These are phyloP conservation scores for Lasiurus borealis DNA, from an alignment of 2,113 vertebrate species.

Conservation along the genomic window DNA sequence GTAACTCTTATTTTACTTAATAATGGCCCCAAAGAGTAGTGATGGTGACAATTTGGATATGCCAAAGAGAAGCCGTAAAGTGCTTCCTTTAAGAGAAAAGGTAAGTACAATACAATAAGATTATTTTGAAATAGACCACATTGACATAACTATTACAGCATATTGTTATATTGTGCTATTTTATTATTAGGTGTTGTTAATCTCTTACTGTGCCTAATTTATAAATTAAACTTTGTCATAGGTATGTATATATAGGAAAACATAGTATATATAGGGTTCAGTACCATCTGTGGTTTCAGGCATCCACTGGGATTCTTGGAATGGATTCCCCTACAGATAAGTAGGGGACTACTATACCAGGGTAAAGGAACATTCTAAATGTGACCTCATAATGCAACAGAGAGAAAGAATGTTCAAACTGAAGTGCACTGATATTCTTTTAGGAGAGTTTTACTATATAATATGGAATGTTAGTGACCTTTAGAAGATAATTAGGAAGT, in stretches of 20 bases:
- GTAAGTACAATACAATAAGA: neutral
- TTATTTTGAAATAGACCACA: neutral
- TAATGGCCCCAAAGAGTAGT: neutral
- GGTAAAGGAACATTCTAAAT: conserved; percentile 2
- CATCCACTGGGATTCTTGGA: neutral
- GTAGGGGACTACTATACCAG: neutral
- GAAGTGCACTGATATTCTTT: neutral
- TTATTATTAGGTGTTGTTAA: neutral
- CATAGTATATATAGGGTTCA: neutral
- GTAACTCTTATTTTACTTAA: neutral
- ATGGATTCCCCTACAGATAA: neutral
- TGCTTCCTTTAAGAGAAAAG: neutral
- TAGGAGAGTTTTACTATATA: neutral
- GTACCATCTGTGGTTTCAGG: neutral
- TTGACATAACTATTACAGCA: neutral
- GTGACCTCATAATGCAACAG: neutral
- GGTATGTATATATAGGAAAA: neutral
- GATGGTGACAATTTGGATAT: neutral
- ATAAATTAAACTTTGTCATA: neutral
- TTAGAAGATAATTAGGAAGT: conserved; percentile 30
- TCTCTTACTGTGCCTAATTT: neutral
- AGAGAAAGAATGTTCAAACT: neutral
- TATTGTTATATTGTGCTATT: neutral
- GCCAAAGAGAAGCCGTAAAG: neutral
- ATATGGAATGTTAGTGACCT: neutral